Conservation (phyloP, 2,888 invertebrate species). For the Drosophila flavopinicola region DNA sequence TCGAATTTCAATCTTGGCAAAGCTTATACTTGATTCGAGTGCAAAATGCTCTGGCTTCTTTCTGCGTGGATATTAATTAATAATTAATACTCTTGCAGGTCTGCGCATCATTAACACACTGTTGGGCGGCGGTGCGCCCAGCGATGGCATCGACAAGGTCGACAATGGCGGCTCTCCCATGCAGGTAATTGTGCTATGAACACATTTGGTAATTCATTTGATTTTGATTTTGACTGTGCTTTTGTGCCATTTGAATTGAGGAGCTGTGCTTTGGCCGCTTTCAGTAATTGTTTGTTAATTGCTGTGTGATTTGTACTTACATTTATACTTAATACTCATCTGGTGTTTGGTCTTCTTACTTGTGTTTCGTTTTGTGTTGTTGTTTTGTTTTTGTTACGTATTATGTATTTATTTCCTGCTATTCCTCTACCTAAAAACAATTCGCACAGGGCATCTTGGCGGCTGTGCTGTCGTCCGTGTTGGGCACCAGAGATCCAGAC, state of each 20-base stretch:
- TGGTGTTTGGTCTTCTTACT: slow-evolving; percentile 62
- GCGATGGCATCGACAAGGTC: slow-evolving; percentile 95
- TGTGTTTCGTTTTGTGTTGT: slow-evolving; percentile 37
- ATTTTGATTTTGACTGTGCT: slow-evolving; percentile 55
- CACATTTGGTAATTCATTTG: slow-evolving; percentile 14
- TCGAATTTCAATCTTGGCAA: too few species aligned
- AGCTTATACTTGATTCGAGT: too few species aligned
- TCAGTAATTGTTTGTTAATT: slow-evolving; percentile 22
- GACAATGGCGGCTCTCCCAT: slow-evolving; percentile 94
- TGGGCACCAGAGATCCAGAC: slow-evolving; percentile 95
- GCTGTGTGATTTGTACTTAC: slow-evolving; percentile 14
- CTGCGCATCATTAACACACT: slow-evolving; percentile 93
- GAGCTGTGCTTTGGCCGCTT: slow-evolving; percentile 24
- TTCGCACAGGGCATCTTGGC: slow-evolving; percentile 93
- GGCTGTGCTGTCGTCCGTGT: slow-evolving; percentile 94
- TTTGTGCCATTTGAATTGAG: slow-evolving; percentile 67
- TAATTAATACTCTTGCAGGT: too few species aligned
- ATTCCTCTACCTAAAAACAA: slow-evolving; percentile 56
- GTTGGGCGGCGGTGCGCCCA: slow-evolving; percentile 90
- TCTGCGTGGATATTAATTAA: too few species aligned
- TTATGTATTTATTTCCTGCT: slow-evolving; percentile 54
- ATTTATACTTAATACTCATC: slow-evolving; percentile 53
- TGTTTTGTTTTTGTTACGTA: slow-evolving; percentile 38
- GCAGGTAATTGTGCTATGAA: slow-evolving; percentile 88
- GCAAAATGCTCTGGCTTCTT: not conserved